phyloP scores from a whole-genome alignment of 2,797 vertebrate genomes.

The Halcyon badia region DNA sequence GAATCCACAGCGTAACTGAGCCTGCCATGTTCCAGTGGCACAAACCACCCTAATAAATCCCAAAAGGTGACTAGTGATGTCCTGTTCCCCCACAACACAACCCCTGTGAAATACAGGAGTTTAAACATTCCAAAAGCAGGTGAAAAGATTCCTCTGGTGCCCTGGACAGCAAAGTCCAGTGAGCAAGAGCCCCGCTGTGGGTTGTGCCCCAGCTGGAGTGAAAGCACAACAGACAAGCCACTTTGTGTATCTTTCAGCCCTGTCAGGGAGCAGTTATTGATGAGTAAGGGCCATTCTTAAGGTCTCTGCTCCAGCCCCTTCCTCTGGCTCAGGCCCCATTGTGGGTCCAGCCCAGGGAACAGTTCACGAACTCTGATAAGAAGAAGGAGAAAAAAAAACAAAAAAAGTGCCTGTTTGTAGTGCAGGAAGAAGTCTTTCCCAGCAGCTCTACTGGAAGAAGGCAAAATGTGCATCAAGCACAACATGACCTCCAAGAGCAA shows the following conservation, averaged over 20 bases:
- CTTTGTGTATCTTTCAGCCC: conserved; percentile 69
- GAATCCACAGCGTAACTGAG: background rate
- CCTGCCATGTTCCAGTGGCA: background rate
- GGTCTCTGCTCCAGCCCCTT: conserved; percentile 48
- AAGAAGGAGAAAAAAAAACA: conserved; percentile 60
- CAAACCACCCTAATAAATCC: background rate
- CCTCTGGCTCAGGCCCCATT: conserved; percentile 55
- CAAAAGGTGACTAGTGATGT: background rate
- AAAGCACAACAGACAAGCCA: conserved; percentile 73
- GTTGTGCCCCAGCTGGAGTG: conserved; percentile 67
- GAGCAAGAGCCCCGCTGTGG: conserved; percentile 40
- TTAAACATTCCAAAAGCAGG: background rate
- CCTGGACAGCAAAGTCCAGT: background rate
- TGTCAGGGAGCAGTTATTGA: conserved; percentile 81
- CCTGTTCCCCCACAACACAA: background rate
- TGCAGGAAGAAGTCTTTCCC: conserved; percentile 23
- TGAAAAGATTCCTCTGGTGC: background rate
- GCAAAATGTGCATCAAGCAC: background rate
- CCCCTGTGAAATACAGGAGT: background rate
- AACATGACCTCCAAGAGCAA: background rate
- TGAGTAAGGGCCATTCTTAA: conserved; percentile 73
- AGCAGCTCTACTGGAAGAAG: background rate
- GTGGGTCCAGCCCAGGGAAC: conserved; percentile 57
- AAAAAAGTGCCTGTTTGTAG: conserved; percentile 49
- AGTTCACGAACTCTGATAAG: conserved; percentile 60